Evolutionary conservation across 2,888 invertebrate species (phyloP), one percentile per base, ranked within the genome.

Genomic region (Anodontia alba): DNA sequence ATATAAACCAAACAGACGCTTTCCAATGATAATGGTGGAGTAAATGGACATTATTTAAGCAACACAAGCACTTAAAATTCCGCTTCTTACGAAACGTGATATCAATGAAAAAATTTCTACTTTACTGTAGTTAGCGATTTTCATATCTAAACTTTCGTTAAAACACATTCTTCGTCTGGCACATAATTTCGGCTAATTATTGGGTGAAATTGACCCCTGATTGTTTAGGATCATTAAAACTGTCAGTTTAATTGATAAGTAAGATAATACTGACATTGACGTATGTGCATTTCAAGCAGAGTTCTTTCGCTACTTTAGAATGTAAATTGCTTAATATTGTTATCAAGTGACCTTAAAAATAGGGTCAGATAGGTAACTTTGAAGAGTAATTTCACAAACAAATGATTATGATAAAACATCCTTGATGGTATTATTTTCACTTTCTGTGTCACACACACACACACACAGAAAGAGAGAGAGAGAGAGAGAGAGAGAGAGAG

Each of bases 121-220:
- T 62, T n/a, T n/a, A n/a, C n/a, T n/a, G n/a, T n/a, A n/a, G n/a
- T n/a, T 33, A 29, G 20, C 20, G 10, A 3, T 31, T 7, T 33
- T 62, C 33, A 62, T 10, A 10, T 62, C 31, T 29, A 62, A 31
- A 62, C 62, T 62, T 62, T 62, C 31, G 15, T 33, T 62, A 62
- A 62, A 62, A 62, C 62, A 62, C 62, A 62, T 62, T 62, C 62
- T 62, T 62, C 62, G 62, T 17, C 17, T 62, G 62, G 29, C 62
- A 33, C 62, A 62, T 62, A 62, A 62, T 62, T 62, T 62, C 62
- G 62, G 33, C 33, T 62, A 62, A 62, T 62, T 62, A 62, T 62
- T 20, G 62, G 62, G 62, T 62, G 62, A 62, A 62, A 62, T 62
- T 62, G 62, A 62, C 62, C 62, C 62, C 62, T 29, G 33, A 62